Percentiles rank a stretch among this genome's conserved stretches.
These are phyloP conservation scores for Pollenia labialis DNA, from an alignment of 2,888 invertebrate species.

Conservation along the genomic window DNA sequence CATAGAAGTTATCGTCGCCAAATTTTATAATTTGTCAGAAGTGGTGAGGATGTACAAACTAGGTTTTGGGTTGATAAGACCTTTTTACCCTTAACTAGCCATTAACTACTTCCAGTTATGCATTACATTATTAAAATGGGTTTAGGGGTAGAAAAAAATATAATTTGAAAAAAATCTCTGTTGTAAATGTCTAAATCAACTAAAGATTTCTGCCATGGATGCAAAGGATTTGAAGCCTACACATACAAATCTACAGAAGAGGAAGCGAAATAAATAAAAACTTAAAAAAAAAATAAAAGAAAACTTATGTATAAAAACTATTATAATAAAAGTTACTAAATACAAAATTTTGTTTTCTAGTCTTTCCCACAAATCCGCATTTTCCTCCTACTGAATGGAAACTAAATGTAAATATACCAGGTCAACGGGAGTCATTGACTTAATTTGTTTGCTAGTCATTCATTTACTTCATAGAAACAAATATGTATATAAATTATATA, in stretches of 20 bases:
- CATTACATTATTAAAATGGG: constrained; percentile 19
- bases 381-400: neutral
- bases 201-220: constrained; percentile 34
- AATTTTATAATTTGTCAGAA: neutral
- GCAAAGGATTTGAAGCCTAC: constrained; percentile 12
- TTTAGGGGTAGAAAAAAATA: constrained; percentile 21
- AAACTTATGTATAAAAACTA: constrained; percentile 15
- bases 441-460: constrained; percentile 38
- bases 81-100: neutral
- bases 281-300: neutral
- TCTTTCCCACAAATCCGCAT: constrained; percentile 10
- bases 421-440: constrained; percentile 63
- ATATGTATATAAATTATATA: neutral
- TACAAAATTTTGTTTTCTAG: neutral
- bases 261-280: constrained; percentile 22
- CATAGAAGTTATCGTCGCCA: no score
- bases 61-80: neutral
- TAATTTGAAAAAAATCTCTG: constrained; percentile 20
- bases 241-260: neutral
- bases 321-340: constrained; percentile 50
- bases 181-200: constrained; percentile 52
- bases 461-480: constrained; percentile 8
- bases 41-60: neutral
- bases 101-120: constrained; percentile 14
- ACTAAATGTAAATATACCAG: constrained; percentile 10